A percentile compares a stretch with the other conserved stretches of the same genome.
Conservation (phyloP, 2,888 invertebrate genomes). For the Meta bourneti region DNA sequence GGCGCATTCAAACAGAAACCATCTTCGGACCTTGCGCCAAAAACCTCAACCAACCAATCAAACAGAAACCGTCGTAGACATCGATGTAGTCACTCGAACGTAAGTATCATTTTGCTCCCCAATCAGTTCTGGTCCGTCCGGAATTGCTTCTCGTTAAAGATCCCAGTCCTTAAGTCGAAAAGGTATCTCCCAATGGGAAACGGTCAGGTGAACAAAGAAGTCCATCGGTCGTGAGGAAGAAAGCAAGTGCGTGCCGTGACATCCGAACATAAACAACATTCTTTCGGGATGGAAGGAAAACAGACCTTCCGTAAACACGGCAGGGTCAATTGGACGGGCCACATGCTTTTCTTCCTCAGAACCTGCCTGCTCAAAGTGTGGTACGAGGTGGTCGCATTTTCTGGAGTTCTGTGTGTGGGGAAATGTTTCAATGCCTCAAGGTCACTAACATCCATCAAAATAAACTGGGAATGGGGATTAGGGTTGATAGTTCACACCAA, state of each 20-base stretch:
- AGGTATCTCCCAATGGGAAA: background rate
- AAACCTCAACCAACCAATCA: too few relatives aligned
- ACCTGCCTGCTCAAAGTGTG: conserved; percentile 6
- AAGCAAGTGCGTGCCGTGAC: background rate
- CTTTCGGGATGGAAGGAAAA: conserved; percentile 7
- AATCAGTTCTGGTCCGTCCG: background rate
- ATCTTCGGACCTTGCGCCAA: too few relatives aligned
- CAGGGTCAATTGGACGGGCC: conserved; percentile 32
- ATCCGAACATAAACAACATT: conserved; percentile 9
- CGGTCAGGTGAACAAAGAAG: background rate
- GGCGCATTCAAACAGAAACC: too few relatives aligned
- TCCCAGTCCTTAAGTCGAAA: too few relatives aligned
- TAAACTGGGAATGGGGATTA: background rate
- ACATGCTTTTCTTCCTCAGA: background rate
- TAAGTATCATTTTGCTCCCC: too few relatives aligned
- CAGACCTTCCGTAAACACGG: conserved; percentile 49
- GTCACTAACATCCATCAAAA: background rate
- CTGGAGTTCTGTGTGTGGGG: background rate
- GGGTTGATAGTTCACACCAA: background rate
- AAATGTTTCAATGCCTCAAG: background rate
- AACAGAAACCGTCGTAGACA: too few relatives aligned
- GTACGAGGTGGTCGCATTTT: conserved; percentile 49
- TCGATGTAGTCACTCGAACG: too few relatives aligned
- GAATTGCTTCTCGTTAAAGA: too few relatives aligned
- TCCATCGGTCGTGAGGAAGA: background rate